Evolutionary conservation across 2,797 vertebrate species (phyloP), one percentile per base, ranked within the genome.

Genomic region (Mus minutoides): DNA sequence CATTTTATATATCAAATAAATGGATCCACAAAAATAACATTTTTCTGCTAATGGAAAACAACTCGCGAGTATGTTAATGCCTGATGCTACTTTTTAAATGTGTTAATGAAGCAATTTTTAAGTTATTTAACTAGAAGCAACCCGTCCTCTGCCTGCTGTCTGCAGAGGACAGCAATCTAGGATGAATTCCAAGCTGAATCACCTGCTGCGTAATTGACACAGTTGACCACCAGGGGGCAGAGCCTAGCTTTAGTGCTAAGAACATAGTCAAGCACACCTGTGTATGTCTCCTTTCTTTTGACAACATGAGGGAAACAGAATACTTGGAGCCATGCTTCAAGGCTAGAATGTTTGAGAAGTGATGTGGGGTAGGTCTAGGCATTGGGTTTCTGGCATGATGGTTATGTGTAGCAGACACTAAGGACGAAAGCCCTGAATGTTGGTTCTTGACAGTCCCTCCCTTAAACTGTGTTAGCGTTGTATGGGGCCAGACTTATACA

Each of bases 151-250:
- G 19, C 69, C 40, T n/a, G 4, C 54, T 43, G 83, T 13, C 54
- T 43, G 83, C 17, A 71, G n/a, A 40, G 26, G 64, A 31, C 73
- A 16, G 40, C 78, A 75, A 1, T 3, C 8, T n/a, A 43, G 49
- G 49, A 19, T 24, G 60, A 26, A 2, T 10, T 43, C 24, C 93
- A 86, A 83, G 13, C 77, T 3, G 17, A 46, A 56, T 22, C 22
- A 7, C 76, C n/a, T 34, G 52, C 29, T 67, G 16, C 64, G 64
- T 64, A 17, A 0, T 96, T 78, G 52, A 76, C 40, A 52, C 1
- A 4, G 12, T 52, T 31, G 49, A 29, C 93, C 96, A 96, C 90
- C 40, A 95, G 97, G 3, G 94, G 96, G 97, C 93, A 97, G 71
- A 88, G 69, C 37, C 31, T 64, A 67, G 21, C 49, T 83, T 95